Base-by-base conservation (phyloP, 2,888 invertebrate species). In the Melinopterus prodromus region DNA sequence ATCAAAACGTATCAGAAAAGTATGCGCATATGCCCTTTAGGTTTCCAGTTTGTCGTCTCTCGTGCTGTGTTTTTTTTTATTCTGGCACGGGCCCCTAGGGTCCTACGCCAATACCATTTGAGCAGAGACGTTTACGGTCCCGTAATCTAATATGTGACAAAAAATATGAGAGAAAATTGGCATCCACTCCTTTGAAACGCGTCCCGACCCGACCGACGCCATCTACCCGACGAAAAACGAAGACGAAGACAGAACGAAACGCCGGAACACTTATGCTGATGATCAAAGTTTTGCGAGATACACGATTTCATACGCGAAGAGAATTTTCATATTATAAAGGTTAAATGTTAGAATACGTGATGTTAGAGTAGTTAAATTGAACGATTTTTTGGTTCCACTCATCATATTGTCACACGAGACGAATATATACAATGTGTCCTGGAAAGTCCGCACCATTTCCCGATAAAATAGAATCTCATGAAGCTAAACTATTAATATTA, bases 161-260 rank as follows among this genome's bases (percentile, higher is more conserved):
- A 80, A 80, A 80, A 75, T 76, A 78, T 77, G 75, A 75, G 72
- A 71, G 80, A 80, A 80, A 80, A 80, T 80, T 80, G 80, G 80
- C 78, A 75, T 78, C 80, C 77, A 80, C 78, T 80, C 69, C 80
- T 79, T 77, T 76, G 77, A 72, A 79, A 71, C 71, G 71, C 38
- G 72, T 78, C 75, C 74, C 78, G 74, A 16, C 16, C 36, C 72
- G 53, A 78, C 37, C 74, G 78, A 70, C 53, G 53, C 7, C 53
- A 53, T 53, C 2, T 53, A 53, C 53, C 53, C 7, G 53, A 12
- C 53, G 53, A 53, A 53, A 53, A 53, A 7, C 53, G 12, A 36
- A 71, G 77, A 77, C 14, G 14, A 36, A 71, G 70, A 12, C 69
- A 16, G 70, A 53, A 53, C 7, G 53, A 53, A 2, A 9, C 53